phyloP scores from a whole-genome alignment of 2,113 vertebrate genomes.

The Psilopsiagon aymara region DNA sequence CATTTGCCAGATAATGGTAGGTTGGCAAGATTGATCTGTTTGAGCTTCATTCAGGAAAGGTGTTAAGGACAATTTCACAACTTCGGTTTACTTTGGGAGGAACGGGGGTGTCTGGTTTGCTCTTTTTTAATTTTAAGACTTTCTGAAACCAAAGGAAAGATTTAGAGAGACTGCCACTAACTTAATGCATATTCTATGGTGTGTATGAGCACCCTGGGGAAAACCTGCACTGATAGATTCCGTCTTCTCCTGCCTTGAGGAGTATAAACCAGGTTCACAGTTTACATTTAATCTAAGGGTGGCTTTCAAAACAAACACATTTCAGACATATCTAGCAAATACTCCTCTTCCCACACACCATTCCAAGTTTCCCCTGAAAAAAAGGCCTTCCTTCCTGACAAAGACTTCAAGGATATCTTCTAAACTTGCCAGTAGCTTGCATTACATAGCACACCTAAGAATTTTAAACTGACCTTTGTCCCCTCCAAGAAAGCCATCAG shows the following conservation, averaged over 20 bases:
- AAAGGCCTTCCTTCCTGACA: neutral
- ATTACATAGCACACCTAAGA: slow-evolving; percentile 25
- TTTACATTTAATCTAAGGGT: neutral
- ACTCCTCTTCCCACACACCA: neutral
- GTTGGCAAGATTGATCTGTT: neutral
- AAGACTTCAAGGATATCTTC: neutral
- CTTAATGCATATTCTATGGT: neutral
- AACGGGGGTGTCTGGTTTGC: neutral
- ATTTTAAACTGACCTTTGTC: slow-evolving; percentile 18
- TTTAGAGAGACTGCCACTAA: neutral
- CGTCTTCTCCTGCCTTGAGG: neutral
- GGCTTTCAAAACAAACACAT: slow-evolving; percentile 22
- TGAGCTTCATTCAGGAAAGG: neutral
- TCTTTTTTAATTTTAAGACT: neutral
- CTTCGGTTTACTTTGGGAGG: neutral
- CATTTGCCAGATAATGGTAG: neutral
- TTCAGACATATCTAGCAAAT: neutral
- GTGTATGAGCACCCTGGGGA: neutral
- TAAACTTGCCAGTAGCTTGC: neutral
- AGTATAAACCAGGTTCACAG: neutral
- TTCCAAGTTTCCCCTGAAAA: slow-evolving; percentile 2
- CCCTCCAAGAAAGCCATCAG: neutral
- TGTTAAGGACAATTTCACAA: neutral
- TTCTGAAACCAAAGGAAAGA: neutral
- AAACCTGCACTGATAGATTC: neutral